Percentiles rank a stretch among this genome's conserved stretches.
phyloP scores from a whole-genome alignment of 2,113 vertebrate genomes.

The Buteo buteo region DNA sequence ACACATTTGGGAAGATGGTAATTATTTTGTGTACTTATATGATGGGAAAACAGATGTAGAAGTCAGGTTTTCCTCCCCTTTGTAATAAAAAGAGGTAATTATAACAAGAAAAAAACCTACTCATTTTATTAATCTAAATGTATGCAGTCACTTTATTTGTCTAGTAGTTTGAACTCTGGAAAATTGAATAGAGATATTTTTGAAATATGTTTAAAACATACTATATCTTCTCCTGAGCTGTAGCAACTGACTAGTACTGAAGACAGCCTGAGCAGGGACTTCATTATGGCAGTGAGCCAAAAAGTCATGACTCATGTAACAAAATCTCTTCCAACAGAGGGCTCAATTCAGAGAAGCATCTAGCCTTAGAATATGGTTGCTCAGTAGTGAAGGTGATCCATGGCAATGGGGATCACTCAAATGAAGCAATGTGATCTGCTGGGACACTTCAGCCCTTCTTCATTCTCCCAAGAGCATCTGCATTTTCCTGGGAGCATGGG shows the following conservation, averaged over 20 bases:
- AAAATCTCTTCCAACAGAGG: neutral
- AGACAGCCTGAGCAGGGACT: neutral
- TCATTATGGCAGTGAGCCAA: neutral
- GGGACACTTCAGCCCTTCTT: neutral
- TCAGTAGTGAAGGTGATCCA: rapidly evolving
- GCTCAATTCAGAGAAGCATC: neutral
- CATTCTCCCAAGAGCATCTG: neutral
- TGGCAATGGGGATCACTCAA: neutral
- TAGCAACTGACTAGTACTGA: neutral
- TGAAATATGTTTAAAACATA: neutral
- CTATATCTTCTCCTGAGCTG: neutral
- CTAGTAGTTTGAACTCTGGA: neutral
- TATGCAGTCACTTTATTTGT: neutral
- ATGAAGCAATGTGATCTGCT: neutral
- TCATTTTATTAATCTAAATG: neutral
- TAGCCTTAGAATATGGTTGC: neutral
- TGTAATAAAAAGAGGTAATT: neutral
- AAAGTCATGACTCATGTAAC: neutral
- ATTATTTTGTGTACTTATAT: neutral
- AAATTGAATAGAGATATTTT: neutral
- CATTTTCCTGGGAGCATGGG: neutral
- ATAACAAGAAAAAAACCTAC: neutral
- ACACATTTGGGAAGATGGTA: neutral
- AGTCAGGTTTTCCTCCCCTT: neutral
- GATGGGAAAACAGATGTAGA: neutral